Evolutionary conservation across 2,797 vertebrate species (phyloP).

Genomic region (Carapus acus): DNA sequence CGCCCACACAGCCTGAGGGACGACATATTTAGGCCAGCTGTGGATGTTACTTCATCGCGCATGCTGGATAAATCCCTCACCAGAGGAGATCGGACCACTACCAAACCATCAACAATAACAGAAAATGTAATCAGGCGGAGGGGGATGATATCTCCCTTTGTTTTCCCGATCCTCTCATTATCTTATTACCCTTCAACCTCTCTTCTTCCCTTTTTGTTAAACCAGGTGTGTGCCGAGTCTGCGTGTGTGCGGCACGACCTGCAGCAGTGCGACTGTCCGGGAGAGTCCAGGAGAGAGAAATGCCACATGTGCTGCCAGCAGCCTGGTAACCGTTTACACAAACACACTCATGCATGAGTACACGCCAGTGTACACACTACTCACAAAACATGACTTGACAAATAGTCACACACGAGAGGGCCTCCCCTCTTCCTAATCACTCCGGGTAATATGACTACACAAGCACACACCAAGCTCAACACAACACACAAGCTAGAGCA

Average conservation of each 20-base stretch:
- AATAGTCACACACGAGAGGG: no score
- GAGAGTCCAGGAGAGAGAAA: constrained; percentile 66
- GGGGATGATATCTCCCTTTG: no score
- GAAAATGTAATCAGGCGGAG: no score
- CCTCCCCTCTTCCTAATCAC: no score
- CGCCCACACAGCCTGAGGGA: constrained; percentile 6
- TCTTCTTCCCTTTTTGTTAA: not conserved
- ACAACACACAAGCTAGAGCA: no score
- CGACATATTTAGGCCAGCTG: constrained; percentile 35
- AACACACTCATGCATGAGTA: constrained; percentile 41
- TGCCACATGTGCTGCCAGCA: constrained; percentile 78
- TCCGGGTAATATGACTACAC: no score
- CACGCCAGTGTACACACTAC: not conserved
- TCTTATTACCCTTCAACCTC: no score
- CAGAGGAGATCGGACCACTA: constrained; percentile 5
- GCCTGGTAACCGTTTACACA: constrained; percentile 67
- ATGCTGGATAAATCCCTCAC: constrained; percentile 23
- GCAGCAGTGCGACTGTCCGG: constrained; percentile 73
- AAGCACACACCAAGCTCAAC: no score
- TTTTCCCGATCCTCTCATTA: no score
- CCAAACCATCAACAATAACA: no score
- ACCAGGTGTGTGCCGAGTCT: constrained; percentile 67
- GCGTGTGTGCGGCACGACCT: constrained; percentile 64
- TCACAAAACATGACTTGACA: no score
- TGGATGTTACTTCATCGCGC: constrained; percentile 26